phyloP scores from a whole-genome alignment of 2,888 invertebrate species.

The Acleris holmiana region DNA sequence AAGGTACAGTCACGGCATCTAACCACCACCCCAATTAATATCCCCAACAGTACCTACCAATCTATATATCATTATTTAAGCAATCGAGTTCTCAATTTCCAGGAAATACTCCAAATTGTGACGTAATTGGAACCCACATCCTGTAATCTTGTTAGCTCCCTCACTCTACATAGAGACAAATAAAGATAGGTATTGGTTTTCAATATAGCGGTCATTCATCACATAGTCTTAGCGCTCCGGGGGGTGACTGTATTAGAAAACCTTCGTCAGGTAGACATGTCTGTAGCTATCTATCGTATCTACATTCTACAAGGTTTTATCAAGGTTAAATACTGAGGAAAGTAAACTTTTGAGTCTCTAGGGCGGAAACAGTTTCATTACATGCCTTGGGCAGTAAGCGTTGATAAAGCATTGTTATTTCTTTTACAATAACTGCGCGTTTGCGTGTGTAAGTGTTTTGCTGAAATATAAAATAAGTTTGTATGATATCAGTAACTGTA shows the following conservation, averaged over 20 bases:
- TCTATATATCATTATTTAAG: slow-evolving; percentile 6
- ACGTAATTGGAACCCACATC: slow-evolving; percentile 54
- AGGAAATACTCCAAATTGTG: background rate
- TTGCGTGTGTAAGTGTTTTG: too few species aligned
- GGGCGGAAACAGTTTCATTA: too few species aligned
- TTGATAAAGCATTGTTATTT: too few species aligned
- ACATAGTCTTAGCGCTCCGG: slow-evolving; percentile 73
- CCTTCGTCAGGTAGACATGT: slow-evolving; percentile 64
- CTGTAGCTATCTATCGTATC: background rate
- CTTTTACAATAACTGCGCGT: too few species aligned
- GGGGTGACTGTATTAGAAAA: slow-evolving; percentile 82
- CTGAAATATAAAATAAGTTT: too few species aligned
- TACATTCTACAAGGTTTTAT: background rate
- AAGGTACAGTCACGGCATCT: too few species aligned
- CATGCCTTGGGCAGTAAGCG: too few species aligned
- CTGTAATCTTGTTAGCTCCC: slow-evolving; percentile 61
- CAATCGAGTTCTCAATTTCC: slow-evolving; percentile 22
- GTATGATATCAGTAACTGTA: too few species aligned
- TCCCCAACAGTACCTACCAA: background rate
- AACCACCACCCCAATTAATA: background rate
- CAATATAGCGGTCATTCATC: slow-evolving; percentile 81
- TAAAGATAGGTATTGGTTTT: slow-evolving; percentile 73
- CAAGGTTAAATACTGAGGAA: background rate
- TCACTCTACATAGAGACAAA: slow-evolving; percentile 56
- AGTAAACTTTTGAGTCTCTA: too few species aligned